These are phyloP conservation scores for Sebastes fasciatus DNA, from an alignment of 2,113 vertebrate species.

Conservation along the genomic window DNA sequence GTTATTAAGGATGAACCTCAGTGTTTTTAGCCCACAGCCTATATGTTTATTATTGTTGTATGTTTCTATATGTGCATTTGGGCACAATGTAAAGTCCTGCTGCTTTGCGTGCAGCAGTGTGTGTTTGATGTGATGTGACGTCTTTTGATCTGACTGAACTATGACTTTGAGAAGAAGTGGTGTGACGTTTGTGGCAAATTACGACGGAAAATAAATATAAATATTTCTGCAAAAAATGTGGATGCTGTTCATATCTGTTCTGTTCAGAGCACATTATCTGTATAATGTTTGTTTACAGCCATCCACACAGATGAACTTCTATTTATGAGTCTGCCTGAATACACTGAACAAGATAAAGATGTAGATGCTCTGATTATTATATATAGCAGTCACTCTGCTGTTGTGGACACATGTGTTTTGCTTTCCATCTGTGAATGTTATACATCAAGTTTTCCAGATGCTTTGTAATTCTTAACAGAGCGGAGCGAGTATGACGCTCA, in stretches of 20 bases:
- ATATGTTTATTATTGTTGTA: not conserved
- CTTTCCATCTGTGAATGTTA: conserved; percentile 46
- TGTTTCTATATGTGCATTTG: not conserved
- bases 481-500: conserved; percentile 28
- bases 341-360: conserved; percentile 13
- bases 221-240: not conserved
- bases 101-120: not conserved
- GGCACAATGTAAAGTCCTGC: not conserved
- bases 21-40: not conserved
- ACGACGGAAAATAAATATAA: not conserved
- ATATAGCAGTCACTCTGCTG: conserved; percentile 11
- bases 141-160: not conserved
- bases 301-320: not conserved
- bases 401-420: conserved; percentile 21
- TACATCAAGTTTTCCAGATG: conserved; percentile 43
- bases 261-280: not conserved
- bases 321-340: not conserved
- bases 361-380: conserved; percentile 8
- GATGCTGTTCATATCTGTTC: not conserved
- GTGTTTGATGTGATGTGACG: not conserved
- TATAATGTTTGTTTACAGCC: not conserved
- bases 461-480: conserved; percentile 31
- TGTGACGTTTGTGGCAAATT: not conserved
- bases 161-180: not conserved
- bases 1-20: not conserved